Percentiles rank a stretch among this genome's conserved stretches.
Evolutionary conservation across 2,113 vertebrate genomes (phyloP).

Genomic region (Urocitellus parryii): DNA sequence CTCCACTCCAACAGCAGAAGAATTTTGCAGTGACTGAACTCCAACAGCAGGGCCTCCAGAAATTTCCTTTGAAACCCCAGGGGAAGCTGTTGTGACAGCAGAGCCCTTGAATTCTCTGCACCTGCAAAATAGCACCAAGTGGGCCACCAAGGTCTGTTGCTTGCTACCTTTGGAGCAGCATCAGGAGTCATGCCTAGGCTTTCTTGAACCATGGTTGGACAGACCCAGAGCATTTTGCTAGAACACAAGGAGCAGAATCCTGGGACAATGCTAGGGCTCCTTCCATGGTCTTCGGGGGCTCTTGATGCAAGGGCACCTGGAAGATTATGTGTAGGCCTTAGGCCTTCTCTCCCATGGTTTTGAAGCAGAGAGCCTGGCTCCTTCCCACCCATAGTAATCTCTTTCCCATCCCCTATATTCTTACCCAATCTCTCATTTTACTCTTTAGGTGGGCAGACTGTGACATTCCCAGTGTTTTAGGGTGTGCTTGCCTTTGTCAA

Average conservation of each 20-base stretch:
- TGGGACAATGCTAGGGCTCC: not conserved
- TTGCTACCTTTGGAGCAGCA: not conserved
- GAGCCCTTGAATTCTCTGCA: not conserved
- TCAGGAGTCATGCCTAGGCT: not conserved
- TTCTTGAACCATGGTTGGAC: not conserved
- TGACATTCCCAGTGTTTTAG: too few species aligned
- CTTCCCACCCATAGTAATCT: too few species aligned
- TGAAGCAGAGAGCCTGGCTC: not conserved
- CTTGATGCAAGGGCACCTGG: not conserved
- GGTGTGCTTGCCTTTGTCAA: too few species aligned
- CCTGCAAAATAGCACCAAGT: not conserved
- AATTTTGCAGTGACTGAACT: too few species aligned
- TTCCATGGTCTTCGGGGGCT: not conserved
- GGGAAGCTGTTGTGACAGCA: too few species aligned
- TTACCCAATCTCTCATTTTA: too few species aligned
- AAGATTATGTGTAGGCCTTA: not conserved
- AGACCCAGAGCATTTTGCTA: not conserved
- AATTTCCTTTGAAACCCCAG: not conserved
- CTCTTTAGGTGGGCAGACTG: too few species aligned
- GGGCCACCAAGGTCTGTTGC: not conserved
- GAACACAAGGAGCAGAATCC: not conserved
- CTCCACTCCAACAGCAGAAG: too few species aligned
- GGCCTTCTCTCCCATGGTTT: not conserved
- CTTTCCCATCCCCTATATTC: too few species aligned
- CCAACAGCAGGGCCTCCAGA: not conserved